These are phyloP conservation scores for Rhyacophila evoluta DNA, from an alignment of 2,888 invertebrate genomes.

Conservation along the genomic window DNA sequence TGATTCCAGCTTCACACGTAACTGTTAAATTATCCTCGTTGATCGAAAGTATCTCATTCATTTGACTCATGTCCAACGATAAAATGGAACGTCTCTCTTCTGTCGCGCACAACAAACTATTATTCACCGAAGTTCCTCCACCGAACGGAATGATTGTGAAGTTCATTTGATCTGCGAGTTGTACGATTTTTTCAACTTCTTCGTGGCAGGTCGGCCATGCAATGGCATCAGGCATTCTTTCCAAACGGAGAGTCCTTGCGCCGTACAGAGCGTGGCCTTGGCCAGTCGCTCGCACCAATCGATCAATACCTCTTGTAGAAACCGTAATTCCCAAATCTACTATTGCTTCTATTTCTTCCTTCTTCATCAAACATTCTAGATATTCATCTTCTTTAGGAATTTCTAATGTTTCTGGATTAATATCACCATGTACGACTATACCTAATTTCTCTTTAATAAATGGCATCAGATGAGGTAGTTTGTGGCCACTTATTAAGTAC, in stretches of 20 bases:
- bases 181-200: constrained; percentile 84
- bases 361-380: constrained; percentile 71
- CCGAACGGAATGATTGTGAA: constrained; percentile 94
- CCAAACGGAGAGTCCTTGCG: too few species aligned
- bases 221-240: constrained; percentile 95
- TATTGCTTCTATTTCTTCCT: constrained; percentile 62
- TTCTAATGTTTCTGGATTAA: constrained; percentile 51
- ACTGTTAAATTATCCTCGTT: constrained; percentile 86
- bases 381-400: constrained; percentile 66
- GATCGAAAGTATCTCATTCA: constrained; percentile 95
- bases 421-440: not conserved
- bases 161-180: constrained; percentile 78
- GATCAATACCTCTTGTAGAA: constrained; percentile 82
- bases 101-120: constrained; percentile 87
- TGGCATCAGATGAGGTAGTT: not conserved
- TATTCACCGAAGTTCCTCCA: constrained; percentile 93
- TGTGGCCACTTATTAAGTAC: not conserved
- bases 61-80: constrained; percentile 92
- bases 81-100: constrained; percentile 85
- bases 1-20: constrained; percentile 89
- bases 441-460: not conserved
- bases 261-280: too few species aligned
- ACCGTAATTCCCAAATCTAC: constrained; percentile 68
- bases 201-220: constrained; percentile 91
- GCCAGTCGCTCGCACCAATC: constrained; percentile 90